A percentile compares a stretch with the other conserved stretches of the same genome.
phyloP scores from a whole-genome alignment of 2,113 vertebrate genomes.

The Ptilonorhynchus violaceus region DNA sequence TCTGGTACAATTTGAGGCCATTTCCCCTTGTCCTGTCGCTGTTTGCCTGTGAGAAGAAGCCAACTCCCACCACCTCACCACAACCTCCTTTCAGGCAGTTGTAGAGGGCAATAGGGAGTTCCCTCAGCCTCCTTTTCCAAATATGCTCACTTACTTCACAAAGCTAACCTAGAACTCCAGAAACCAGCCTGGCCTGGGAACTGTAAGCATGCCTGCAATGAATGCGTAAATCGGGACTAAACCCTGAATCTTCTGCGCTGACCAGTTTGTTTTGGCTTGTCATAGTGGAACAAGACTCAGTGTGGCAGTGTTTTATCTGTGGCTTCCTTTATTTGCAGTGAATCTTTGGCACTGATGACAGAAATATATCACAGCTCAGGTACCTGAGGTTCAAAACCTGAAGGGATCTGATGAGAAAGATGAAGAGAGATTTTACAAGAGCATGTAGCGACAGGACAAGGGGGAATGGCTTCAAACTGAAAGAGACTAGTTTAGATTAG shows the following conservation, averaged over 20 bases:
- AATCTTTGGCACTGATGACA: background rate
- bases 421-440: background rate
- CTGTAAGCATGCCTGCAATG: background rate
- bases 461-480: background rate
- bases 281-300: background rate
- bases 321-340: background rate
- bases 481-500: background rate
- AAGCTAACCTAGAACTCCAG: background rate
- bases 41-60: background rate
- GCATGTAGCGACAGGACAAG: background rate
- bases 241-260: background rate
- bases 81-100: background rate
- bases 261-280: background rate
- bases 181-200: background rate
- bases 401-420: background rate
- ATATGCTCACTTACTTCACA: background rate
- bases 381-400: background rate
- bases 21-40: background rate
- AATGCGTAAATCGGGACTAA: background rate
- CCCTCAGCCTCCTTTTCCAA: background rate
- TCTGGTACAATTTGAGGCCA: background rate
- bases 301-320: background rate
- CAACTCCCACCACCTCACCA: background rate
- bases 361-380: background rate
- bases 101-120: background rate